Conservation (phyloP, 2,888 invertebrate genomes). For the Stomorhina lunata region DNA sequence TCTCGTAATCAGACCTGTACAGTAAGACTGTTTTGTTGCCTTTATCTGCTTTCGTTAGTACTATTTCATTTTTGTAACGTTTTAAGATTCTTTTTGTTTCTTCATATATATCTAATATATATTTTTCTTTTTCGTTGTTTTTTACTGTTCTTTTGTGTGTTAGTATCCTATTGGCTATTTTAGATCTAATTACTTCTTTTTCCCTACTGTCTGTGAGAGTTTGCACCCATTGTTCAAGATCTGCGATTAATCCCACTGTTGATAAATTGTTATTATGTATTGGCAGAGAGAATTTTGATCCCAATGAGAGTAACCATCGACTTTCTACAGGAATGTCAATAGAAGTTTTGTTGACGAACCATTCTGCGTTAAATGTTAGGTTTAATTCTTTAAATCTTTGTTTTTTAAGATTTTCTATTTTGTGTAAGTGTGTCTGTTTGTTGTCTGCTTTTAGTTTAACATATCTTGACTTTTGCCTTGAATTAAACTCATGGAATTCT, state of each 20-base stretch:
- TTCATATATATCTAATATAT: background rate
- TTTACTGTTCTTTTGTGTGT: background rate
- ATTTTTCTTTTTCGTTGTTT: background rate
- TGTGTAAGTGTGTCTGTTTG: no score
- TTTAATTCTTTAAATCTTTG: no score
- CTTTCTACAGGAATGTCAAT: background rate
- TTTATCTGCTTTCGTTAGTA: no score
- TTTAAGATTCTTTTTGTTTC: background rate
- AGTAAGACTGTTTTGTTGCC: no score
- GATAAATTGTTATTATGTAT: no score
- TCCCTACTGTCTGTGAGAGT: background rate
- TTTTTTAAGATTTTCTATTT: no score
- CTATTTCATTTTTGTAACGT: no score
- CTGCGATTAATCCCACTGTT: background rate
- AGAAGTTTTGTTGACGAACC: background rate
- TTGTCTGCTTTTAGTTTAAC: no score
- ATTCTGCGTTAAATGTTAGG: background rate
- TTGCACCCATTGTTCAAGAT: conserved; percentile 13
- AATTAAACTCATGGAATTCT: no score
- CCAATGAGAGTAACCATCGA: background rate
- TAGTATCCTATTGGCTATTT: no score
- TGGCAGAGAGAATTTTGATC: background rate
- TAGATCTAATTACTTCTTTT: background rate
- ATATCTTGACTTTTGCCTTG: no score
- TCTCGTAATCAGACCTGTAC: no score